phyloP scores from a whole-genome alignment of 2,113 vertebrate genomes.

The Siniperca chuatsi region DNA sequence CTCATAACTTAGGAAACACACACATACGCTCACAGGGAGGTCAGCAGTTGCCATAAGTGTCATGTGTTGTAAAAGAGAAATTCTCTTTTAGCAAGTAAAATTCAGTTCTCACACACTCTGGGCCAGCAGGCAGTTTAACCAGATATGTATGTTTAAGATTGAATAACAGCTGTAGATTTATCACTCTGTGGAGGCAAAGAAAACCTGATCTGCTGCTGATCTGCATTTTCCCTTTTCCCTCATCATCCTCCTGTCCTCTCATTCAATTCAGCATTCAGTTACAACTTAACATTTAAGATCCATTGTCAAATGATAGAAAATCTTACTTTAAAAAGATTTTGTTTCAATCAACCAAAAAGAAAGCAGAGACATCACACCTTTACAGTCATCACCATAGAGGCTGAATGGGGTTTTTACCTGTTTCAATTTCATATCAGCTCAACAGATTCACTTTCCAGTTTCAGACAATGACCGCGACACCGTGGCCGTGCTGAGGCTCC shows the following conservation, averaged over 20 bases:
- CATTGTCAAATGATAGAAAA: not conserved
- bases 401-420: not conserved
- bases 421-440: not conserved
- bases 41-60: constrained; percentile 43
- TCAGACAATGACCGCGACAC: not conserved
- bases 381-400: not conserved
- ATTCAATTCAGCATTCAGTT: not conserved
- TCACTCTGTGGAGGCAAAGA: constrained; percentile 31
- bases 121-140: constrained; percentile 27
- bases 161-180: constrained; percentile 59
- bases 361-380: not conserved
- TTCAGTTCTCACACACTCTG: constrained; percentile 45
- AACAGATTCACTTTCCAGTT: constrained; percentile 33
- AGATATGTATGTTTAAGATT: constrained; percentile 34
- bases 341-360: not conserved
- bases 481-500: not conserved
- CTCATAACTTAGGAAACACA: not conserved
- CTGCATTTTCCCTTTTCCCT: not conserved
- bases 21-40: constrained; percentile 23
- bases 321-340: not conserved
- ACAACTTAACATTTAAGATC: not conserved
- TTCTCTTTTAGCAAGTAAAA: constrained; percentile 45
- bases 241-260: not conserved
- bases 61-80: constrained; percentile 47
- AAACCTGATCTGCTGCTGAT: constrained; percentile 33